Conservation (phyloP, 2,888 invertebrate species). For the Tipula vernalis region DNA sequence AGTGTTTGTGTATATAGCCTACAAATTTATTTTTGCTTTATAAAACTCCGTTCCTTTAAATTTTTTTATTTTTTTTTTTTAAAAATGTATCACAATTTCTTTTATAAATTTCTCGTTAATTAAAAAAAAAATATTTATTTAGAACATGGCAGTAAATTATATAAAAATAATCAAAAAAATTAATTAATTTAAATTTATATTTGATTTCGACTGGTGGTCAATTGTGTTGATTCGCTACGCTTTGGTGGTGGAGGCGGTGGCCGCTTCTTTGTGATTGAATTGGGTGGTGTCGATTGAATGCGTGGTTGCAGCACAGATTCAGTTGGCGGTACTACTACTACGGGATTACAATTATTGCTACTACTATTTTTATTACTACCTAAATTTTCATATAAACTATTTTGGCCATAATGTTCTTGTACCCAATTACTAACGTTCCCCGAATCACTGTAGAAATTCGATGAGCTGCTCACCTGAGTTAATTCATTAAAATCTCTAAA, state of each 20-base stretch:
- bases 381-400: conserved; percentile 69
- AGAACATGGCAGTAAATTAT: background rate
- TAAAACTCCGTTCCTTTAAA: background rate
- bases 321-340: conserved; percentile 12
- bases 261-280: conserved; percentile 45
- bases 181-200: background rate
- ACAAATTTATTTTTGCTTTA: background rate
- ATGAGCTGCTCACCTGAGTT: conserved; percentile 23
- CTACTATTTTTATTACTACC: conserved; percentile 26
- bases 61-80: background rate
- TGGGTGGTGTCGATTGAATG: conserved; percentile 21
- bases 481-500: conserved; percentile 66
- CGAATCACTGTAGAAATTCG: conserved; percentile 36
- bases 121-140: background rate
- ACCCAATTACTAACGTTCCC: conserved; percentile 85
- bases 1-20: background rate
- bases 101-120: background rate
- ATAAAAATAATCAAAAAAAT: background rate
- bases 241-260: conserved; percentile 87
- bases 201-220: conserved; percentile 34
- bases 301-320: conserved; percentile 17
- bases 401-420: conserved; percentile 68
- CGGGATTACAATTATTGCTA: background rate
- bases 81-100: background rate
- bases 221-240: conserved; percentile 75